Evolutionary conservation across 2,113 vertebrate species (phyloP).

Genomic region (Sorex araneus): DNA sequence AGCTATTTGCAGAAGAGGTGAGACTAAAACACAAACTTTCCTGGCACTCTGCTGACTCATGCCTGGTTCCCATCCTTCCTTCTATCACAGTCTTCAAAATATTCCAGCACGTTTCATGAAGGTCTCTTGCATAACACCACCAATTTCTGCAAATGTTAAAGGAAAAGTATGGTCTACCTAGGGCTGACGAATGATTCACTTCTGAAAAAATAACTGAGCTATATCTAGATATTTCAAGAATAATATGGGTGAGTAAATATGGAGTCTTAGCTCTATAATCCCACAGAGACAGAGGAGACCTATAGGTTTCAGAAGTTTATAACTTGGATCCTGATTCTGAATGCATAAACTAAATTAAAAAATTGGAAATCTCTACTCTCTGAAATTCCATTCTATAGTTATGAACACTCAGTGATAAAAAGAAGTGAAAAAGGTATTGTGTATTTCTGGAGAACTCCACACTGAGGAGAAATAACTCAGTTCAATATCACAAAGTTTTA

Average conservation of each 20-base stretch:
- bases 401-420: neutral
- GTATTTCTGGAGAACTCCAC: neutral
- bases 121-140: neutral
- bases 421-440: neutral
- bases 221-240: neutral
- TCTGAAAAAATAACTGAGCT: neutral
- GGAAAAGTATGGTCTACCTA: neutral
- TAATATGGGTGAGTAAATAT: neutral
- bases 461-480: neutral
- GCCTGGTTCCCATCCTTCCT: neutral
- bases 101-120: neutral
- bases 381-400: slow-evolving; percentile 1
- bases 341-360: neutral
- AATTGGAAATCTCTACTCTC: slow-evolving; percentile 43
- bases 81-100: neutral
- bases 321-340: neutral
- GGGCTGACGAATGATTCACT: neutral
- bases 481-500: neutral
- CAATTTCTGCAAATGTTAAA: slow-evolving; percentile 10
- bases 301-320: slow-evolving; percentile 5
- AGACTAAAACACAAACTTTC: neutral
- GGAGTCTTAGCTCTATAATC: neutral
- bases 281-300: neutral
- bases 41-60: neutral
- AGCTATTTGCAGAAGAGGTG: neutral